Percentiles rank a stretch among this genome's conserved stretches.
phyloP scores from a whole-genome alignment of 1,140 invertebrate species.

The Drosophila serrata region DNA sequence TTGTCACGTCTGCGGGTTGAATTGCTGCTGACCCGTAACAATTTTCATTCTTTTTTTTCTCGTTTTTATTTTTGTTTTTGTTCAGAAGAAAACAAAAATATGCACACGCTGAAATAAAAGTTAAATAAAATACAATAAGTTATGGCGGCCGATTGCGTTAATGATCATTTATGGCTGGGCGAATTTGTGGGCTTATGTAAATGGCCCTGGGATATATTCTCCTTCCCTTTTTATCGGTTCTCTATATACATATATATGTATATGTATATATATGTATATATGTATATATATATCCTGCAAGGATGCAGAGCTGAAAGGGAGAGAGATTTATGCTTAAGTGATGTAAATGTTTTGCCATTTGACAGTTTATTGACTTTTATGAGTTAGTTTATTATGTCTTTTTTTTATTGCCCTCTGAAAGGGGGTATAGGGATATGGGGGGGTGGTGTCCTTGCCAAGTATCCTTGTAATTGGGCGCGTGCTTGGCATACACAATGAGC shows the following conservation, averaged over 20 bases:
- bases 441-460: constrained; percentile 6
- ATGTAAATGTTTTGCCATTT: constrained; percentile 73
- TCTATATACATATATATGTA: background rate
- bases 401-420: constrained; percentile 42
- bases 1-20: constrained; percentile 66
- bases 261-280: background rate
- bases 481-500: constrained; percentile 41
- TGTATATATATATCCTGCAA: too few species aligned
- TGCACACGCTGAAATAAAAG: constrained; percentile 41
- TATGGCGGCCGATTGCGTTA: constrained; percentile 69
- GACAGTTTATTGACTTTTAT: constrained; percentile 79
- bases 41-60: constrained; percentile 26
- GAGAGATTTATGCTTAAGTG: constrained; percentile 69
- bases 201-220: constrained; percentile 28
- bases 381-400: constrained; percentile 70
- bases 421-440: constrained; percentile 1
- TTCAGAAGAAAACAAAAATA: constrained; percentile 12
- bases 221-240: constrained; percentile 1
- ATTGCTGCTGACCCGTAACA: constrained; percentile 67
- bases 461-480: constrained; percentile 57
- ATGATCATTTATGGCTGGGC: constrained; percentile 64
- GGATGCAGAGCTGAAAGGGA: constrained; percentile 17
- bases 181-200: constrained; percentile 68
- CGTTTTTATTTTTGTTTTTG: constrained; percentile 12
- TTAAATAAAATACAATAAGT: constrained; percentile 71